Evolutionary conservation across 2,797 vertebrate genomes (phyloP).

Genomic region (Echeneis naucrates): DNA sequence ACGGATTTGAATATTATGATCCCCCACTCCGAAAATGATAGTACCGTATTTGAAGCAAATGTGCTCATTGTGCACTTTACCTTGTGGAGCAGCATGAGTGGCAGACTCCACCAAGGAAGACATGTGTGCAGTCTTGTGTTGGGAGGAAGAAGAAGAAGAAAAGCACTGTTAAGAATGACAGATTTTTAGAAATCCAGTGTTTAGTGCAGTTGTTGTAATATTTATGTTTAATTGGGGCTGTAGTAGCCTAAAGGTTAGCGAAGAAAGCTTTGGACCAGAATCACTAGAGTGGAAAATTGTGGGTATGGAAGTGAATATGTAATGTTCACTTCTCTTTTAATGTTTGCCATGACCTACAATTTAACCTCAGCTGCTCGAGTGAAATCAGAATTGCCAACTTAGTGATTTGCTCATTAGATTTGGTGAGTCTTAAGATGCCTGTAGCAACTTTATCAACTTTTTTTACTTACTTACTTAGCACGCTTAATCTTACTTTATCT

Average conservation of each 20-base stretch:
- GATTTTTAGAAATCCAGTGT: slow-evolving; percentile 46
- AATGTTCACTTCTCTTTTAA: slow-evolving; percentile 40
- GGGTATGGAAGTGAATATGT: slow-evolving; percentile 37
- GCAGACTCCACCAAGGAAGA: slow-evolving; percentile 61
- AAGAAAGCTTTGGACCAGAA: slow-evolving; percentile 42
- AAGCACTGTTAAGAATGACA: slow-evolving; percentile 52
- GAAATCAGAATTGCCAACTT: not conserved
- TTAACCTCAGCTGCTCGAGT: slow-evolving; percentile 23
- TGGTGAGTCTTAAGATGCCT: not conserved
- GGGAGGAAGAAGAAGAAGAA: slow-evolving; percentile 42
- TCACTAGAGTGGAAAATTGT: slow-evolving; percentile 41
- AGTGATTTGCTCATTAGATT: not conserved
- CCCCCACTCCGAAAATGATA: slow-evolving; percentile 82
- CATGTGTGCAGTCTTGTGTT: slow-evolving; percentile 62
- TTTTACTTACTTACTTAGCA: too few species aligned
- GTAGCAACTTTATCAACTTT: not conserved
- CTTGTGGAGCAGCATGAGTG: slow-evolving; percentile 65
- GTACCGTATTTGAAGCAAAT: slow-evolving; percentile 77
- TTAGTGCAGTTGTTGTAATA: slow-evolving; percentile 51
- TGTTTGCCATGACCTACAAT: slow-evolving; percentile 37
- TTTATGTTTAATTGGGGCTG: slow-evolving; percentile 54
- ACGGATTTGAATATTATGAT: slow-evolving; percentile 88
- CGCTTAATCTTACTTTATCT: not conserved
- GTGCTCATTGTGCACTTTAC: slow-evolving; percentile 82
- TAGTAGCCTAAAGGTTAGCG: slow-evolving; percentile 44